phyloP scores from a whole-genome alignment of 2,797 vertebrate species.

The Paramormyrops hopkinsi region DNA sequence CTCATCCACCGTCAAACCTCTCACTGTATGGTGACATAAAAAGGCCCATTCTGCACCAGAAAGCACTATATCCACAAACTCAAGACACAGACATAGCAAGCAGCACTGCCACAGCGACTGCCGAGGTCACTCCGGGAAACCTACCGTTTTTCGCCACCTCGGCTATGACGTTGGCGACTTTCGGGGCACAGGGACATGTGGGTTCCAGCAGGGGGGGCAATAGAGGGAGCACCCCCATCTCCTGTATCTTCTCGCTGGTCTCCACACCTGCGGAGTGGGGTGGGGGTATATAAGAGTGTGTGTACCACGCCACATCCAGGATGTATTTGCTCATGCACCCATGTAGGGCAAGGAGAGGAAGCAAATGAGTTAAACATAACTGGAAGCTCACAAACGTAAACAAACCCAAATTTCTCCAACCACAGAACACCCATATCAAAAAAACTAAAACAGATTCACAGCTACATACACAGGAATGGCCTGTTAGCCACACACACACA shows the following conservation, averaged over 20 bases:
- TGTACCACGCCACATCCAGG: not conserved
- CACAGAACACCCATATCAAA: not conserved
- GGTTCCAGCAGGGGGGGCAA: slow-evolving; percentile 76
- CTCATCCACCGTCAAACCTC: slow-evolving; percentile 38
- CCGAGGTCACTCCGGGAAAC: slow-evolving; percentile 55
- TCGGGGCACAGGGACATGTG: slow-evolving; percentile 81
- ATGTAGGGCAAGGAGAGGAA: not conserved
- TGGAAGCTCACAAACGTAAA: not conserved
- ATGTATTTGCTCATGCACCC: not conserved
- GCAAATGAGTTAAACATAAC: not conserved
- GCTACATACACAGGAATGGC: not conserved
- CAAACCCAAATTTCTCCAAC: not conserved
- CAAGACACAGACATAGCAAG: not conserved
- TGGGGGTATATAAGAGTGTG: not conserved
- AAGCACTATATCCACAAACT: not conserved
- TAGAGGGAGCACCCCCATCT: slow-evolving; percentile 77
- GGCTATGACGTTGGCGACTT: slow-evolving; percentile 96
- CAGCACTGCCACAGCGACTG: slow-evolving; percentile 45
- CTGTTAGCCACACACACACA: not conserved
- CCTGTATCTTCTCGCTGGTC: slow-evolving; percentile 89
- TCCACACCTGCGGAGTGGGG: slow-evolving; percentile 71
- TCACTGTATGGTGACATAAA: not conserved
- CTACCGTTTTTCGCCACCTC: slow-evolving; percentile 98
- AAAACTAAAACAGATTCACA: not conserved
- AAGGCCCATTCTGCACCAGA: not conserved